Conservation (phyloP, 2,113 vertebrate genomes). For the Dermatemys mawii region DNA sequence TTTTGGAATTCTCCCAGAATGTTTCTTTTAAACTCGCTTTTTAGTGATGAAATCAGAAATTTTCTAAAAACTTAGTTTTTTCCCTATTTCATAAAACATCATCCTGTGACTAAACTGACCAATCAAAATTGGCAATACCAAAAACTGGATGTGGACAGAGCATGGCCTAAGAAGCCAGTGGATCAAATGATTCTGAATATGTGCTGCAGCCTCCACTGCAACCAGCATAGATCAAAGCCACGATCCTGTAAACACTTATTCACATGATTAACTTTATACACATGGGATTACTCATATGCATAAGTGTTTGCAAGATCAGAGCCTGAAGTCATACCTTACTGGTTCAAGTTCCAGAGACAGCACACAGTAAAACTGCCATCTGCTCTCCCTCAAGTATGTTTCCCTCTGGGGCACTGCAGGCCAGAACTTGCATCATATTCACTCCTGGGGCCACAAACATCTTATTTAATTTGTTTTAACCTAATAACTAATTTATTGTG, state of each 20-base stretch:
- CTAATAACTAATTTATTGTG: neutral
- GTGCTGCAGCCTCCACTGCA: neutral
- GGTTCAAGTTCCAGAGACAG: neutral
- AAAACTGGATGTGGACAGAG: neutral
- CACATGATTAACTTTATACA: neutral
- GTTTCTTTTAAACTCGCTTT: neutral
- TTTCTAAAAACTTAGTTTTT: neutral
- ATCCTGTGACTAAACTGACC: neutral
- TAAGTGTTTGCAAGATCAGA: neutral
- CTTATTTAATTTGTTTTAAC: neutral
- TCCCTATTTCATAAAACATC: neutral
- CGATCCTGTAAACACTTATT: neutral
- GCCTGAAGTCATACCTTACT: neutral
- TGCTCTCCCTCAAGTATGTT: neutral
- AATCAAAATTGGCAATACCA: neutral
- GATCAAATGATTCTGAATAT: neutral
- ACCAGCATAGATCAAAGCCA: neutral
- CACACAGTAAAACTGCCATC: neutral
- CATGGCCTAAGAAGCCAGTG: neutral
- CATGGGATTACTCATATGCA: neutral
- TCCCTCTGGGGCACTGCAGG: neutral
- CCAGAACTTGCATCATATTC: neutral
- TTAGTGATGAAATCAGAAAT: neutral
- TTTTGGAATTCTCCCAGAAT: neutral
- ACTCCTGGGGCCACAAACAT: neutral